These are phyloP conservation scores for Pristionchus entomophagus DNA, from an alignment of 2,888 invertebrate genomes.

Conservation along the genomic window DNA sequence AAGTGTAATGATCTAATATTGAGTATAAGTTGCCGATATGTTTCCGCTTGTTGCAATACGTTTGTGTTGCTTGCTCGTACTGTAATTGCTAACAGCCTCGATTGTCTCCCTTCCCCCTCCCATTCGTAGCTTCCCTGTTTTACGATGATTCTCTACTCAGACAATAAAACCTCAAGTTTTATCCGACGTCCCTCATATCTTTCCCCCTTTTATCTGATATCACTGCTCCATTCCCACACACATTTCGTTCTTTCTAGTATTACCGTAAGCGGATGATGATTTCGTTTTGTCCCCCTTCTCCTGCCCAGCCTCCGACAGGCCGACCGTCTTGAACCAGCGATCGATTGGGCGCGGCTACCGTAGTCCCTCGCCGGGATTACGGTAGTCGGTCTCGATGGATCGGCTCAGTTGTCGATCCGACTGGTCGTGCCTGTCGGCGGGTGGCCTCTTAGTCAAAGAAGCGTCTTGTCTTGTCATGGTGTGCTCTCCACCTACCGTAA, in stretches of 20 bases:
- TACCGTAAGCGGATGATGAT: background rate
- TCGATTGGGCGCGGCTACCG: background rate
- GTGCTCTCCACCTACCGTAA: slow-evolving; percentile 1
- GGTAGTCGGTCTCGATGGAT: background rate
- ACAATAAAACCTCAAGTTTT: slow-evolving; percentile 13
- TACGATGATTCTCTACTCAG: too few species aligned
- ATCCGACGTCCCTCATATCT: background rate
- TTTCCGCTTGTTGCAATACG: background rate
- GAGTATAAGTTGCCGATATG: slow-evolving; percentile 3
- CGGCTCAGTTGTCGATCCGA: background rate
- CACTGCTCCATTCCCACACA: background rate
- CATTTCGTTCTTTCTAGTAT: slow-evolving; percentile 26
- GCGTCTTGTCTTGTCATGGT: slow-evolving; percentile 11
- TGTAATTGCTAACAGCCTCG: background rate
- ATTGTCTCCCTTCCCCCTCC: background rate
- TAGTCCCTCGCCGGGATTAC: background rate
- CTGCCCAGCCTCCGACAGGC: slow-evolving; percentile 30
- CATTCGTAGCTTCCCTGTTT: background rate
- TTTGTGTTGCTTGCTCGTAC: background rate
- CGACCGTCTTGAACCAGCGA: slow-evolving; percentile 4
- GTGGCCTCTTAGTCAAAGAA: slow-evolving; percentile 38
- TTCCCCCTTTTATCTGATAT: background rate
- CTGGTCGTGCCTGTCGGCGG: slow-evolving; percentile 20
- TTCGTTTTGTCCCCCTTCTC: background rate
- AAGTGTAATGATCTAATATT: slow-evolving; percentile 13